These are phyloP conservation scores for Paratrypauchen microcephalus DNA, from an alignment of 2,797 vertebrate species.

Conservation along the genomic window DNA sequence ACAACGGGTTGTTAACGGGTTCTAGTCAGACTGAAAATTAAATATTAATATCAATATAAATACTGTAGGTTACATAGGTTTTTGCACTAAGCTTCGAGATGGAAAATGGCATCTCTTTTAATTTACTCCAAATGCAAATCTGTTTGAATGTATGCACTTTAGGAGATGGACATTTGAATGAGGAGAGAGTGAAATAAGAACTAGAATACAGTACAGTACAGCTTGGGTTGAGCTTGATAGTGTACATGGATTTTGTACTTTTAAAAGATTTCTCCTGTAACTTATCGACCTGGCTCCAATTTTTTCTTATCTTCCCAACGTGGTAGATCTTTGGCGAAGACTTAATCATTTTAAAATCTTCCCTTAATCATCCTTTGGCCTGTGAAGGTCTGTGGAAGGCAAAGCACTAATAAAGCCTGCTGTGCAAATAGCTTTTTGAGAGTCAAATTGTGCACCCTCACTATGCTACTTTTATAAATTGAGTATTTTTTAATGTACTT, in stretches of 20 bases:
- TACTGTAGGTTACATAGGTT: neutral
- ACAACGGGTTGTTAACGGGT: too few species aligned
- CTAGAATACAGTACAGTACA: neutral
- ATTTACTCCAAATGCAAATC: neutral
- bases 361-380: slow-evolving; percentile 66
- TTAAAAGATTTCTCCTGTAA: neutral
- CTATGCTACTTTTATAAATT: neutral
- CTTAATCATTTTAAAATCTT: slow-evolving; percentile 52
- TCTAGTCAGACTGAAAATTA: neutral
- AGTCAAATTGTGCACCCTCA: slow-evolving; percentile 34
- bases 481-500: too few species aligned
- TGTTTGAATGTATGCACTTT: neutral
- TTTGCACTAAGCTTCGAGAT: neutral
- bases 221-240: neutral
- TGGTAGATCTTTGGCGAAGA: slow-evolving; percentile 50
- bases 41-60: neutral
- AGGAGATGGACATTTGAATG: neutral
- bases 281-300: slow-evolving; percentile 22
- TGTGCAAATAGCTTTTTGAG: slow-evolving; percentile 59
- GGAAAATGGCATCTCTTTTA: neutral
- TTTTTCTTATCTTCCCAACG: slow-evolving; percentile 28
- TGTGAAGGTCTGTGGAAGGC: slow-evolving; percentile 67
- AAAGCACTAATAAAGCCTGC: slow-evolving; percentile 65
- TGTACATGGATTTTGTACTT: neutral
- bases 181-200: neutral